Evolutionary conservation across 1,140 invertebrate species (phyloP).

Genomic region (Portunus trituberculatus): DNA sequence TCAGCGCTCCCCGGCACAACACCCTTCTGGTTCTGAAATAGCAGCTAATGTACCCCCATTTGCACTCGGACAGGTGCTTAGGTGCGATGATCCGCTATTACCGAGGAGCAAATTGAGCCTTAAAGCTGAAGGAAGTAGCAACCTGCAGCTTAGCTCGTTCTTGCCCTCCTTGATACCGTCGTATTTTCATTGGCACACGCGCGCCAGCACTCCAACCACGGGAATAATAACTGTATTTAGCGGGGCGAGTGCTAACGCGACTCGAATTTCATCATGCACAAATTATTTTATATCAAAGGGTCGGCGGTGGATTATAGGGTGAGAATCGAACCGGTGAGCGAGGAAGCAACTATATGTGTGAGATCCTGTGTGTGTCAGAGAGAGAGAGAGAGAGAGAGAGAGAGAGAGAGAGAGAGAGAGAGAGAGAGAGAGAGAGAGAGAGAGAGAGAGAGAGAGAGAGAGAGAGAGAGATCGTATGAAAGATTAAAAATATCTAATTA

Average conservation of each 20-base stretch:
- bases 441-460: slow-evolving; percentile 26
- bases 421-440: slow-evolving; percentile 49
- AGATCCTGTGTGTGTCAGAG: neutral
- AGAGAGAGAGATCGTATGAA: neutral
- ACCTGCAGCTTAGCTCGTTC: slow-evolving; percentile 28
- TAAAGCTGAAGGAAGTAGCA: slow-evolving; percentile 9
- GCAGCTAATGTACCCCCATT: slow-evolving; percentile 33
- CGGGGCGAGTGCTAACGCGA: neutral
- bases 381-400: slow-evolving; percentile 20
- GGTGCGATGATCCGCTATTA: slow-evolving; percentile 38
- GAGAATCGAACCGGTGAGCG: neutral
- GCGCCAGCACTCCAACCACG: neutral
- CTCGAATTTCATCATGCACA: slow-evolving; percentile 12
- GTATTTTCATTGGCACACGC: slow-evolving; percentile 33
- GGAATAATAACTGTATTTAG: slow-evolving; percentile 15
- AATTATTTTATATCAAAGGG: slow-evolving; percentile 24
- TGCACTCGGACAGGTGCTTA: slow-evolving; percentile 29
- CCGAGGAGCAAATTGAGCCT: neutral
- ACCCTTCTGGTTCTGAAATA: slow-evolving; percentile 9
- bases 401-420: slow-evolving; percentile 32
- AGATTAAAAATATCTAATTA: neutral
- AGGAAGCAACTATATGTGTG: neutral
- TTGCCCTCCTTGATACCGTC: slow-evolving; percentile 26
- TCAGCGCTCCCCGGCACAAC: neutral
- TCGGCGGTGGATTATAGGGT: neutral